Evolutionary conservation across 53 echinoderm and acorn worm species (phyloP).

Genomic region (Holothuria leucospilota): DNA sequence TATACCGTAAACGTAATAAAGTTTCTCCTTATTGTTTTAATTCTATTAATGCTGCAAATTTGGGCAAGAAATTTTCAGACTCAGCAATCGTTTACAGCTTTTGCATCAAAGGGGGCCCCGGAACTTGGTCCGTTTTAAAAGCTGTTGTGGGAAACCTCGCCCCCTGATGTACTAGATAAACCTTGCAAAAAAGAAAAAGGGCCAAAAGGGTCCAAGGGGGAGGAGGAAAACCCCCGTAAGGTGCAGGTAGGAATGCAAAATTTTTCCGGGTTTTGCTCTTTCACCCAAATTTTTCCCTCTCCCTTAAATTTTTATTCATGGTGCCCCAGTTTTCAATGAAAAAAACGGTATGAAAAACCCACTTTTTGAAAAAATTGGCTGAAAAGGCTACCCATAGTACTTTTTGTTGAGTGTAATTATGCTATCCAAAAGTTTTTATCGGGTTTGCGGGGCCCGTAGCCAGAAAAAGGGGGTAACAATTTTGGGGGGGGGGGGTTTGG

Average conservation of each 20-base stretch:
- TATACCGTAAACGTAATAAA: too few species aligned
- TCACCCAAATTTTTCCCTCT: background rate
- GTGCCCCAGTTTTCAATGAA: background rate
- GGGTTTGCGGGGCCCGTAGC: too few species aligned
- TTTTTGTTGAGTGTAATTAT: too few species aligned
- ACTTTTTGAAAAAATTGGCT: background rate
- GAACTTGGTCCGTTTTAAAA: slow-evolving; percentile 67
- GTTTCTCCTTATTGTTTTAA: too few species aligned
- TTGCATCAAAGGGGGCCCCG: slow-evolving; percentile 44
- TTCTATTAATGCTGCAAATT: too few species aligned
- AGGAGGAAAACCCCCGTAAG: background rate
- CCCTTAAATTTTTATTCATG: background rate
- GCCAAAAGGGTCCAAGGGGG: slow-evolving; percentile 4
- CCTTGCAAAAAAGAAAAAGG: slow-evolving; percentile 6
- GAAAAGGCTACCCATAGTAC: too few species aligned
- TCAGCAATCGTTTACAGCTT: slow-evolving; percentile 56
- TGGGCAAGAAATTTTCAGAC: slow-evolving; percentile 30
- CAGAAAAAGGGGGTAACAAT: too few species aligned
- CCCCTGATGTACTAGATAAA: slow-evolving; percentile 48
- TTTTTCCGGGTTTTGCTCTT: background rate
- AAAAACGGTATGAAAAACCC: background rate
- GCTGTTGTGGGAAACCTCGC: slow-evolving; percentile 87
- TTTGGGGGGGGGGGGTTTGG: too few species aligned
- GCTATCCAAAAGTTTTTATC: too few species aligned
- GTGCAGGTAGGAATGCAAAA: background rate